Evolutionary conservation across 2,888 invertebrate species (phyloP).

Genomic region (Eilema depressum): DNA sequence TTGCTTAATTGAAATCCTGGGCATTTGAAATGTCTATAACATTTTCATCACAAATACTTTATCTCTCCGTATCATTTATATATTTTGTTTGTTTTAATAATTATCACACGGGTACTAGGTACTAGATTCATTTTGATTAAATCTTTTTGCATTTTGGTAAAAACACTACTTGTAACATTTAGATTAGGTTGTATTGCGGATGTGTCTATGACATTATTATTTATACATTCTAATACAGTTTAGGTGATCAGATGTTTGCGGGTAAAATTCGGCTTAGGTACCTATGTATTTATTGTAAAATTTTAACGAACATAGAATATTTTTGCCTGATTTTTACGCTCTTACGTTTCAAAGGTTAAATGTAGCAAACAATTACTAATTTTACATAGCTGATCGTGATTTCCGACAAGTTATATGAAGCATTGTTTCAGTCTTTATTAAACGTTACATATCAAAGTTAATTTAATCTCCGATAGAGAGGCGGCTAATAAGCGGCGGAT

Average conservation of each 20-base stretch:
- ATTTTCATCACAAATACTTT: background rate
- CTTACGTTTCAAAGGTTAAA: background rate
- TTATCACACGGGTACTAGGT: background rate
- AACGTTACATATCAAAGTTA: conserved; percentile 75
- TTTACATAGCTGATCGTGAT: background rate
- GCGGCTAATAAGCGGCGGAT: conserved; percentile 79
- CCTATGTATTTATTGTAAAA: background rate
- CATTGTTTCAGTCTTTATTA: conserved; percentile 78
- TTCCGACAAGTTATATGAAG: conserved; percentile 21
- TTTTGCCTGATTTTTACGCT: background rate
- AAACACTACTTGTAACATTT: too few species aligned
- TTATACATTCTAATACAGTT: too few species aligned
- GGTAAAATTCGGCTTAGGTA: too few species aligned
- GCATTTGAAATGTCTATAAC: background rate
- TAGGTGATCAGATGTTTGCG: too few species aligned
- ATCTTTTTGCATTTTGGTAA: background rate
- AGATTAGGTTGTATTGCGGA: too few species aligned
- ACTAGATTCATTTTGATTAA: background rate
- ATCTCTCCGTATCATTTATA: background rate
- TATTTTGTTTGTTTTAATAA: background rate
- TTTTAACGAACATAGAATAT: background rate
- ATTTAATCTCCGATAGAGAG: conserved; percentile 80
- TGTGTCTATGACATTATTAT: too few species aligned
- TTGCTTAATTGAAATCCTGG: background rate
- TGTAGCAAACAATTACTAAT: background rate